phyloP scores from a whole-genome alignment of 2,888 invertebrate species.

The Sinohyriopsis cumingii region DNA sequence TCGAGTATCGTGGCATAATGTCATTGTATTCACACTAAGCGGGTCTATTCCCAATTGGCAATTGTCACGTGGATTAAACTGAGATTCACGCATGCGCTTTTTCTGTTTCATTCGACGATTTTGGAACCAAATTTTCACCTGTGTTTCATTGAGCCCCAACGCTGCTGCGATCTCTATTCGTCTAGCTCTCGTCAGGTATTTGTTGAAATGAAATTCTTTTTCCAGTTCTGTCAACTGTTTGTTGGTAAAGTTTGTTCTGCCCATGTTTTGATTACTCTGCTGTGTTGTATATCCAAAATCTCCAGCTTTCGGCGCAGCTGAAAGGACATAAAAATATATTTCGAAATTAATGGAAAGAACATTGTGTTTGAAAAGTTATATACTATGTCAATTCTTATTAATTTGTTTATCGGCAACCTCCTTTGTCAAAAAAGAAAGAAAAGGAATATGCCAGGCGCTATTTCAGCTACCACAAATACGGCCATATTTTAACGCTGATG shows the following conservation, averaged over 20 bases:
- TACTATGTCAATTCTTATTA: too few relatives aligned
- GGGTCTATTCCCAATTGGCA: constrained; percentile 54
- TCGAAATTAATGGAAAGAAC: neutral
- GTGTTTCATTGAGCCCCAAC: constrained; percentile 94
- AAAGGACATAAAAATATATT: constrained; percentile 12
- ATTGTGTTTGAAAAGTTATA: too few relatives aligned
- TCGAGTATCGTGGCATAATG: constrained; percentile 54
- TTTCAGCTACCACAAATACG: too few relatives aligned
- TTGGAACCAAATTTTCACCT: constrained; percentile 76
- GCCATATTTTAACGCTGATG: too few relatives aligned
- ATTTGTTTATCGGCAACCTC: too few relatives aligned
- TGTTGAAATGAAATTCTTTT: constrained; percentile 99
- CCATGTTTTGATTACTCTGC: constrained; percentile 72
- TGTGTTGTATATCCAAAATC: constrained; percentile 49
- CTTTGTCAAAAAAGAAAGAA: too few relatives aligned
- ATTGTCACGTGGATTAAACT: constrained; percentile 52
- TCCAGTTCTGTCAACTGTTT: constrained; percentile 99
- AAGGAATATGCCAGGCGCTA: too few relatives aligned
- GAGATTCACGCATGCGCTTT: constrained; percentile 69
- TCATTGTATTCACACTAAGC: constrained; percentile 51
- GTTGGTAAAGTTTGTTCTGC: constrained; percentile 98
- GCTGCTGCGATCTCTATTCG: constrained; percentile 98
- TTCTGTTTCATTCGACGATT: constrained; percentile 73
- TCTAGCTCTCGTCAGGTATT: constrained; percentile 96
- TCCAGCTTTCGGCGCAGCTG: constrained; percentile 35